Evolutionary conservation across 2,797 vertebrate genomes (phyloP), one percentile per base, ranked within the genome.

Genomic region (Diceros bicornis): DNA sequence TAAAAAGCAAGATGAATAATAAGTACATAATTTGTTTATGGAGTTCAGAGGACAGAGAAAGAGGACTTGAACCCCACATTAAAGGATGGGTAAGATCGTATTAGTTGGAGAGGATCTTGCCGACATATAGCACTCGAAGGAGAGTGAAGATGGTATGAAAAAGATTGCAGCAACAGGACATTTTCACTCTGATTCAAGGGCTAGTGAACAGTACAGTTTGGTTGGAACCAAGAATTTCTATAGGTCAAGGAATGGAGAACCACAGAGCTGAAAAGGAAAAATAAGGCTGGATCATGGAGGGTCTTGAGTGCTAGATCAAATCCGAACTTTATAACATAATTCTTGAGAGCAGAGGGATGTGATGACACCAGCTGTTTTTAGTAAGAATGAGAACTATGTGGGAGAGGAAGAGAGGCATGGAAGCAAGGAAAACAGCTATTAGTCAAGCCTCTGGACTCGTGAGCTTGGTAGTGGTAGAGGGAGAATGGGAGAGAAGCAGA

Each of bases 251-350:
- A 74, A 81, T 69, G 16, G 44, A 72, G 34, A 84, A 32, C 18
- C 7, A 2, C 4, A 34, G 16, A 55, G 2, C 11, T 82, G 11
- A 82, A 64, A 92, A 82, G 41, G 37, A 89, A 61, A 93, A 50
- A 32, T 18, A 29, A 79, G 61, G 6, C 18, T 17, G 78, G 47
- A 86, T 34, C 83, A 89, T 72, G 68, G 92, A 98, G n/a, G 52
- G 25, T 72, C 69, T 91, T 61, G 34, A 61, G 12, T 34, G 10
- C 9, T 47, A 68, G 34, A 55, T 1, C 32, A 44, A 69, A n/a
- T 68, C 23, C 32, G 34, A 94, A 47, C 27, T 90, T 89, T 34
- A 14, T 72, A 13, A 59, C 1, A 6, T 59, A 78, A 81, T 71
- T 69, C 55, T 69, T 89, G 62, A 84, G 50, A 81, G 18, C n/a